phyloP scores from a whole-genome alignment of 2,113 vertebrate species.

The Grus americana region DNA sequence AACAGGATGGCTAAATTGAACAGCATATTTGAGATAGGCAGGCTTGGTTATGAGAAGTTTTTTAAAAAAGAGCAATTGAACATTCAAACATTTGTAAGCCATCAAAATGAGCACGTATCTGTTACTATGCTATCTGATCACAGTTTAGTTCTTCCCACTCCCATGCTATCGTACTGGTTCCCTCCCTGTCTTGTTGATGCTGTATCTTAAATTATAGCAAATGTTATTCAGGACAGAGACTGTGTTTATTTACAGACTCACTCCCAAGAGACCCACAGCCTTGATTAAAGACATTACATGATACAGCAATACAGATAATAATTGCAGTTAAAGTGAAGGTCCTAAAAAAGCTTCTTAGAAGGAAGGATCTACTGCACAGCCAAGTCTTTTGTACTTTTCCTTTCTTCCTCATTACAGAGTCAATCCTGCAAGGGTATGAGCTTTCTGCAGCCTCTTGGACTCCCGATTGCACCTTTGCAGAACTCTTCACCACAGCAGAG shows the following conservation, averaged over 20 bases:
- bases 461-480: not conserved
- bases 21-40: not conserved
- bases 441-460: not conserved
- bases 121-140: not conserved
- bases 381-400: not conserved
- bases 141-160: not conserved
- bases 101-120: not conserved
- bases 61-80: not conserved
- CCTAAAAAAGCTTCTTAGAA: not conserved
- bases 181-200: not conserved
- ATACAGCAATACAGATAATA: not conserved
- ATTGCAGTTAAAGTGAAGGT: not conserved
- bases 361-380: not conserved
- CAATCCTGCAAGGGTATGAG: not conserved
- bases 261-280: not conserved
- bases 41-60: not conserved
- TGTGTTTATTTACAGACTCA: not conserved
- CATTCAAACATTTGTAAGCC: not conserved
- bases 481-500: not conserved
- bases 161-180: not conserved
- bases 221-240: not conserved
- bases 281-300: not conserved
- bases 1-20: not conserved
- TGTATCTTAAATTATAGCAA: not conserved
- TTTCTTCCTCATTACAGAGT: not conserved